phyloP scores from a whole-genome alignment of 2,888 invertebrate genomes.

The Raillietiella orientalis region DNA sequence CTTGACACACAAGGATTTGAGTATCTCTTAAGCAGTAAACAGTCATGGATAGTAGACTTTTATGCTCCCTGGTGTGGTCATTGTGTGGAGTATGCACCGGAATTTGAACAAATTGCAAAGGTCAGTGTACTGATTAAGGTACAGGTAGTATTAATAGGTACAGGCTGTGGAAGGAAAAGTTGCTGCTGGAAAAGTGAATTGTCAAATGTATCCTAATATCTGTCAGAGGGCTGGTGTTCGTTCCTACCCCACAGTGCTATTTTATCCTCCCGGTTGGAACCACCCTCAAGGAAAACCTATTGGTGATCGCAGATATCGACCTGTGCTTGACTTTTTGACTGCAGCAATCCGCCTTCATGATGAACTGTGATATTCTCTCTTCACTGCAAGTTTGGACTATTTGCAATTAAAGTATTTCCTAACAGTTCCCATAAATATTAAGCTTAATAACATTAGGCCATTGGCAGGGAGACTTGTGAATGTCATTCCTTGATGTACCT shows the following conservation, averaged over 20 bases:
- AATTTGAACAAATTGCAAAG: conserved; percentile 26
- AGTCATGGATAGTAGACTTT: conserved; percentile 18
- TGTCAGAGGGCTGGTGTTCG: conserved; percentile 20
- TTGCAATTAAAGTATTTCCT: too few species aligned
- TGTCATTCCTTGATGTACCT: too few species aligned
- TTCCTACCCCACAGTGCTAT: conserved; percentile 23
- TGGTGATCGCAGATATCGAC: background rate
- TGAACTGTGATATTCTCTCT: background rate
- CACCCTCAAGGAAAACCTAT: background rate
- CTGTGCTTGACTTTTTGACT: too few species aligned
- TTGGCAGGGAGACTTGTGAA: too few species aligned
- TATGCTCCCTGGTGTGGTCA: conserved; percentile 21
- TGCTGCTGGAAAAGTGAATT: conserved; percentile 26
- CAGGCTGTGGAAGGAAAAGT: conserved; percentile 18
- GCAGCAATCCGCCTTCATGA: background rate
- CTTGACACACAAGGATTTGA: too few species aligned
- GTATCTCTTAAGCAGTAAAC: conserved; percentile 16
- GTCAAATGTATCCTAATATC: conserved; percentile 19
- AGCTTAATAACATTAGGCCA: too few species aligned
- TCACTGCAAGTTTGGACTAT: too few species aligned
- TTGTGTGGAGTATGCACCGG: conserved; percentile 21
- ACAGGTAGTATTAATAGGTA: conserved; percentile 4
- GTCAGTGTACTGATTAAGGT: conserved; percentile 12
- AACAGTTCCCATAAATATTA: too few species aligned
- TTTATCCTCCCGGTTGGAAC: conserved; percentile 13